phyloP scores from a whole-genome alignment of 2,113 vertebrate genomes.

The Pipra filicauda region DNA sequence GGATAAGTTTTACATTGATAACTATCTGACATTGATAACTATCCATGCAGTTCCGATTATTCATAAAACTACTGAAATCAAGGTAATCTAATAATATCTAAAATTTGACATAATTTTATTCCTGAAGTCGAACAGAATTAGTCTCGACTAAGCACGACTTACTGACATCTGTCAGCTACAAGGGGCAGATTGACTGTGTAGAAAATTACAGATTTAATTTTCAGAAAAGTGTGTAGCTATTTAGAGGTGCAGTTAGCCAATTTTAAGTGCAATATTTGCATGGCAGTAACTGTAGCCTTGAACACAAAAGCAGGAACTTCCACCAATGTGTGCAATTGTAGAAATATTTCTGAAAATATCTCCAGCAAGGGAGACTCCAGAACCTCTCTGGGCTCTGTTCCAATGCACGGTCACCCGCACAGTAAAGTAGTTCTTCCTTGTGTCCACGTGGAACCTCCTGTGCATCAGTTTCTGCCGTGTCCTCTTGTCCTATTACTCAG shows the following conservation, averaged over 20 bases:
- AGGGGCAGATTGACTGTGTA: background rate
- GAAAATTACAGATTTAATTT: background rate
- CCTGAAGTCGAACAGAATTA: background rate
- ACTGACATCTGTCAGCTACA: background rate
- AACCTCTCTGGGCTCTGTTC: background rate
- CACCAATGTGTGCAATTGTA: fast-evolving
- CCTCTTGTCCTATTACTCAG: background rate
- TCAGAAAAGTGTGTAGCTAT: background rate
- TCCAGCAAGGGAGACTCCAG: background rate
- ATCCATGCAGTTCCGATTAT: background rate
- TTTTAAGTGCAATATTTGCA: background rate
- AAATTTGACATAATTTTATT: background rate
- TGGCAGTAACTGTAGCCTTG: background rate
- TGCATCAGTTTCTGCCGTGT: background rate
- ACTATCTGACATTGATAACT: background rate
- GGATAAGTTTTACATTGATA: background rate
- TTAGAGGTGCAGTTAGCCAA: background rate
- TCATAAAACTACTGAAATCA: background rate
- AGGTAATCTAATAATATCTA: background rate
- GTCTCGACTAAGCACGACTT: fast-evolving
- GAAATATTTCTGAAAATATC: background rate
- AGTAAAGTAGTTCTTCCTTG: background rate
- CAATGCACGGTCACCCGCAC: fast-evolving
- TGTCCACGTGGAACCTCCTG: background rate
- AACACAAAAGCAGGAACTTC: background rate